Evolutionary conservation across 2,797 vertebrate genomes (phyloP), one percentile per base, ranked within the genome.

Genomic region (Pogoniulus pusillus): DNA sequence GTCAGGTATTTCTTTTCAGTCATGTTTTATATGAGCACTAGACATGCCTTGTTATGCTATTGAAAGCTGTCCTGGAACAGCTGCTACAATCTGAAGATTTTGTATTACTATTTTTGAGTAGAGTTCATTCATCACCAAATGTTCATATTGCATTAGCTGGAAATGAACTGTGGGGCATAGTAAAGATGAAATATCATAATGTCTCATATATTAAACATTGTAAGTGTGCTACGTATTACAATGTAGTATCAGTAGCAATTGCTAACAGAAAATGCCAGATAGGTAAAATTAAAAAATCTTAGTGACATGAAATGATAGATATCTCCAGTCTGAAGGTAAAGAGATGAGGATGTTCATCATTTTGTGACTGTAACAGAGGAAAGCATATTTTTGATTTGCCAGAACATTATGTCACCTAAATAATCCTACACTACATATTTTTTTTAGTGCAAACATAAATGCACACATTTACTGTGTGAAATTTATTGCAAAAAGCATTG

Each of bases 251-350:
- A 64, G 23, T 20, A 86, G 8, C 10, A 79, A 69, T 34, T 58
- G 20, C 32, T 86, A 74, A 68, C 51, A 77, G 51, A 80, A 87
- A 89, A 90, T 85, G 64, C 92, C 90, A 81, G 29, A 81, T 18
- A 30, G 23, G 17, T 68, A 79, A 84, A 90, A 82, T 74, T 73
- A 93, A 91, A 91, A 39, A 49, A 16, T 62, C 16, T 62, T 84
- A 34, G 14, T 54, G 39, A 58, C 1, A 10, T 53, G 43, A 76
- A 78, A 63, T 73, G 41, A 41, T 41, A 41, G 5, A 76, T 71
- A 30, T n/a, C 12, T 63, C 29, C 16, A 35, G 84, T 82, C 16
- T 59, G 14, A 26, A 66, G 76, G 16, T 2, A 66, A 2, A 70
- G 47, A 51, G 5, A 90, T 32, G 7, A 71, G 16, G 14, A 82